Evolutionary conservation across 1,140 invertebrate species (phyloP), one percentile per base, ranked within the genome.

Genomic region (Ceratoteleas bidentatus): DNA sequence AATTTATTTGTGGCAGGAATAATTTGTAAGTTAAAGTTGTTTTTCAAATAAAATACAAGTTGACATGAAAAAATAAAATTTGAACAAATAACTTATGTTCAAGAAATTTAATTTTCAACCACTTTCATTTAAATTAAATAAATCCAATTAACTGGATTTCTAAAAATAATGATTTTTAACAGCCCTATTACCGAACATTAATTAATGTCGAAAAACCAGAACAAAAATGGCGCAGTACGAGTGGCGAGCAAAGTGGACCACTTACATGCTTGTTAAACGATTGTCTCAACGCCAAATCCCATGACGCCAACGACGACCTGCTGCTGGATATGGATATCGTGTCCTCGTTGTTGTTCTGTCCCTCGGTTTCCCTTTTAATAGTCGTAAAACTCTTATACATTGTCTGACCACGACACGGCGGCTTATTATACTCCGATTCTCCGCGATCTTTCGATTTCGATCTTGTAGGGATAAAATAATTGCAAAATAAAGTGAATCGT

Each of bases 371-470:
- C 69, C 89, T 88, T 85, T 91, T 92, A 81, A 90, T 92, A 68
- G 90, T 89, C 79, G 86, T 92, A 88, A 88, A 91, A 87, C 87
- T 92, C 80, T 92, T 92, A 86, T 87, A 92, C 85, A 91, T 91
- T 64, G 88, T 87, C 40, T 91, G 88, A 66, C 87, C 87, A 83
- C 88, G 86, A 64, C 82, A 91, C 36, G 91, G 90, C 24, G 83
- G 88, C 85, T 91, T 91, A 81, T 88, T 90, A 83, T 92, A 93
- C 60, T 93, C 93, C n/a, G 89, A 89, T 83, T 94, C 93, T 13
- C 92, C 93, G 10, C 96, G 93, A 88, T 97, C 96, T 82, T 95
- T 94, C 2, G 96, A 96, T 88, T 96, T 96, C 58, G 93, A 92
- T 80, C 91, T 92, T 70, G 52, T 60, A 77, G 45, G 72, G 64